A percentile compares a stretch with the other conserved stretches of the same genome.
Evolutionary conservation across 37 sponge, comb jelly and placozoan species (phyloP).

Genomic region (Chondrilla cf. caribensis): DNA sequence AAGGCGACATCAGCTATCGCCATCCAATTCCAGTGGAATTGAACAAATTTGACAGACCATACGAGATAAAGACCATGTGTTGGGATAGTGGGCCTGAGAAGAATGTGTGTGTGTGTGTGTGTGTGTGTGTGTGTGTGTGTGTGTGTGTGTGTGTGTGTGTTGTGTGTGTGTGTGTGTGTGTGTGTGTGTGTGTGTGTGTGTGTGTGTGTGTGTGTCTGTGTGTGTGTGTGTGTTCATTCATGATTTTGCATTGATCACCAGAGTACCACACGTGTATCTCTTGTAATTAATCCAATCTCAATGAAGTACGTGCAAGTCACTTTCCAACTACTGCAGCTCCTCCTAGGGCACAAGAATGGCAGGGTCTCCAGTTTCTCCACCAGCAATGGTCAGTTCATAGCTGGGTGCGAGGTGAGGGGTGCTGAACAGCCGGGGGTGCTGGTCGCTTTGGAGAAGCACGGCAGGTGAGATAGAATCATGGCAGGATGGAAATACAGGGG

Average conservation of each 20-base stretch:
- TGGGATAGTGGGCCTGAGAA: slow-evolving; percentile 43
- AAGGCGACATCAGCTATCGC: neutral
- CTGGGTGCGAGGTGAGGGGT: too few relatives aligned
- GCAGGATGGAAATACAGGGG: too few relatives aligned
- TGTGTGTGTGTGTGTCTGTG: slow-evolving; percentile 25
- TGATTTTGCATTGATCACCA: neutral
- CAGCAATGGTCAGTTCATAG: too few relatives aligned
- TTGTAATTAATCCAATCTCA: too few relatives aligned
- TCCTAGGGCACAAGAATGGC: too few relatives aligned
- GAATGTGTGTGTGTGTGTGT: slow-evolving; percentile 7
- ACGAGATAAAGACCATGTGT: slow-evolving; percentile 61
- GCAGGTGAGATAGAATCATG: too few relatives aligned
- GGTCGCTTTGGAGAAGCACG: too few relatives aligned
- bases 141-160: slow-evolving; percentile 3
- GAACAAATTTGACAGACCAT: slow-evolving; percentile 15
- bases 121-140: slow-evolving; percentile 26
- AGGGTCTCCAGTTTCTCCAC: too few relatives aligned
- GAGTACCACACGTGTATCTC: too few relatives aligned
- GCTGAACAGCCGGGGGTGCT: too few relatives aligned
- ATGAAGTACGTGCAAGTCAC: too few relatives aligned
- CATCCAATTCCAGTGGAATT: neutral
- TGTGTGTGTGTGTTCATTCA: slow-evolving; percentile 8
- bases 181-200: slow-evolving; percentile 25
- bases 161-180: slow-evolving; percentile 27
- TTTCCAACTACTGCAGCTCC: too few relatives aligned